Percentiles rank a stretch among this genome's conserved stretches.
These are phyloP conservation scores for Drosophila conformis DNA, from an alignment of 2,888 invertebrate species.

Conservation along the genomic window DNA sequence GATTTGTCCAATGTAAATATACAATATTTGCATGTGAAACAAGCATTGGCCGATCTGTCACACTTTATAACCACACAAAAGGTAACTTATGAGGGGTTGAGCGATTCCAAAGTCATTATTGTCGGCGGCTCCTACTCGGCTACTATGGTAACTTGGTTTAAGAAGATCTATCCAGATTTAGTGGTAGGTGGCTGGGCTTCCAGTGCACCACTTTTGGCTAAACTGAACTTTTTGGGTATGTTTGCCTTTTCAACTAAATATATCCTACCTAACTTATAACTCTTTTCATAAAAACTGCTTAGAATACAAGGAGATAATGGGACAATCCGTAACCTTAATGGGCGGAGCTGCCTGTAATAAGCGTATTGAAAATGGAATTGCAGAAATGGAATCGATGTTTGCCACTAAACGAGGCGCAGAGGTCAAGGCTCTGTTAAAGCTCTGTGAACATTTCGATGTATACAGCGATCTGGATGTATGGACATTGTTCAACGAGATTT, in stretches of 20 bases:
- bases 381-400: constrained; percentile 78
- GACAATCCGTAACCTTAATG: constrained; percentile 78
- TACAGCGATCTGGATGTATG: constrained; percentile 80
- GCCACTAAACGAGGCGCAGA: constrained; percentile 71
- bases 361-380: constrained; percentile 80
- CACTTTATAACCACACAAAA: constrained; percentile 87
- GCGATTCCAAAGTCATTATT: constrained; percentile 85
- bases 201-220: constrained; percentile 88
- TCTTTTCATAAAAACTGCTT: fast-evolving
- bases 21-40: constrained; percentile 88
- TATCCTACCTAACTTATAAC: background rate
- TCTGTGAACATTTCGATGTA: constrained; percentile 81
- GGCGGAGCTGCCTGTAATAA: constrained; percentile 81
- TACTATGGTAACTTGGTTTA: constrained; percentile 89
- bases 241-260: background rate
- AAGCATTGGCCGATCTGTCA: constrained; percentile 89
- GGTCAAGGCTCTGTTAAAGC: constrained; percentile 74
- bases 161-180: constrained; percentile 88
- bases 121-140: constrained; percentile 90
- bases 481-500: constrained; percentile 81
- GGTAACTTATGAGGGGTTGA: constrained; percentile 76
- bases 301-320: constrained; percentile 84
- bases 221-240: constrained; percentile 87
- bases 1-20: constrained; percentile 87
- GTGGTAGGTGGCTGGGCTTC: constrained; percentile 88